phyloP scores from a whole-genome alignment of 1,140 invertebrate species.

The Temnothorax curvispinosus region DNA sequence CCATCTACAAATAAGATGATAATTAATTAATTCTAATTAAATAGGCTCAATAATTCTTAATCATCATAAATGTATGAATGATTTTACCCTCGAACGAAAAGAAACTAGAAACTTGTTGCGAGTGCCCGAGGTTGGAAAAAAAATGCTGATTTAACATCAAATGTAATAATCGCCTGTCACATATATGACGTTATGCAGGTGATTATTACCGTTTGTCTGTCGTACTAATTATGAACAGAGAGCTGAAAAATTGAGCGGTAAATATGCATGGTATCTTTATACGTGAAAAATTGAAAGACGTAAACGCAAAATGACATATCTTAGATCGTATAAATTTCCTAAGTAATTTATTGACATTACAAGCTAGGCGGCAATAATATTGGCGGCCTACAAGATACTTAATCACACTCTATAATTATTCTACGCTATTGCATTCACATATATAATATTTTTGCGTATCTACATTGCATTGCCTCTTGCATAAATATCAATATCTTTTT shows the following conservation, averaged over 20 bases:
- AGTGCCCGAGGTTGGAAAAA: not conserved
- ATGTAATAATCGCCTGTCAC: not conserved
- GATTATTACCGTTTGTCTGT: constrained; percentile 15
- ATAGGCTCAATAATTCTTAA: not conserved
- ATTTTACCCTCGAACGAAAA: not conserved
- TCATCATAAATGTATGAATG: not conserved
- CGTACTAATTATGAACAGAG: constrained; percentile 1
- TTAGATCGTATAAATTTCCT: not conserved
- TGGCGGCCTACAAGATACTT: not conserved
- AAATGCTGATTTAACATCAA: not conserved
- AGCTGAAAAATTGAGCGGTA: constrained; percentile 14
- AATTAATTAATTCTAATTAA: constrained; percentile 10
- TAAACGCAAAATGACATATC: not conserved
- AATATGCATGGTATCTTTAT: not conserved
- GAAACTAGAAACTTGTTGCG: not conserved
- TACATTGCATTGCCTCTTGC: not conserved
- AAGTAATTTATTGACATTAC: constrained; percentile 12
- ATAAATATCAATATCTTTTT: not conserved
- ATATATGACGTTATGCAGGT: not conserved
- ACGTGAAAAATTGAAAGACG: not conserved
- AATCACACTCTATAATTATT: constrained; percentile 14
- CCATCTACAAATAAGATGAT: not conserved
- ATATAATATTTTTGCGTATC: not conserved
- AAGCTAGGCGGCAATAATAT: not conserved
- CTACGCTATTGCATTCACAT: not conserved